Evolutionary conservation across 2,888 invertebrate genomes (phyloP).

Genomic region (Tiliacea citrago): DNA sequence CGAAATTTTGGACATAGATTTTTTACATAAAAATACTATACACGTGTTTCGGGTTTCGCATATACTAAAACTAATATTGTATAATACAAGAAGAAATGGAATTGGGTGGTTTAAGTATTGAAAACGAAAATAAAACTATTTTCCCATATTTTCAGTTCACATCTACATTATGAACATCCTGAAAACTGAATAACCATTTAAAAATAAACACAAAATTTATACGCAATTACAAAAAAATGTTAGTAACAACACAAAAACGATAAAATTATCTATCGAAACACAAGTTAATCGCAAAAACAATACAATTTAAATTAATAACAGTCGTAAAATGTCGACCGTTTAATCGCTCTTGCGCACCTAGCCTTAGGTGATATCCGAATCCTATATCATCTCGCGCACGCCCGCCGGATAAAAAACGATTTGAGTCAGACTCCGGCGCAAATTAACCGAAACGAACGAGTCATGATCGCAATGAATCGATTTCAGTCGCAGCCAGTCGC

Average conservation of each 20-base stretch:
- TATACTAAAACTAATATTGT: too few species aligned
- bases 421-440: slow-evolving; percentile 37
- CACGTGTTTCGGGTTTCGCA: too few species aligned
- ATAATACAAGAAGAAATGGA: too few species aligned
- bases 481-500: slow-evolving; percentile 31
- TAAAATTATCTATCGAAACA: slow-evolving; percentile 35
- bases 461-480: slow-evolving; percentile 52
- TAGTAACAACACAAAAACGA: slow-evolving; percentile 18
- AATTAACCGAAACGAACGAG: slow-evolving; percentile 61
- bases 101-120: not conserved
- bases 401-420: slow-evolving; percentile 59
- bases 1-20: too few species aligned
- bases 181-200: not conserved
- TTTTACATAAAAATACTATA: too few species aligned
- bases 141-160: too few species aligned
- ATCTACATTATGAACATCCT: slow-evolving; percentile 8
- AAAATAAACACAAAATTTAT: slow-evolving; percentile 33
- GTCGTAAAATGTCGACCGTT: slow-evolving; percentile 59
- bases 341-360: slow-evolving; percentile 53
- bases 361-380: slow-evolving; percentile 64
- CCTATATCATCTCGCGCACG: slow-evolving; percentile 60
- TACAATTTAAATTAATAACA: slow-evolving; percentile 58
- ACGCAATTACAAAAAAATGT: slow-evolving; percentile 21
- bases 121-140: not conserved
- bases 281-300: slow-evolving; percentile 47